Percentiles rank a stretch among this genome's conserved stretches.
These are phyloP conservation scores for Poeciliopsis gracilis DNA, from an alignment of 2,797 vertebrate species.

Conservation along the genomic window DNA sequence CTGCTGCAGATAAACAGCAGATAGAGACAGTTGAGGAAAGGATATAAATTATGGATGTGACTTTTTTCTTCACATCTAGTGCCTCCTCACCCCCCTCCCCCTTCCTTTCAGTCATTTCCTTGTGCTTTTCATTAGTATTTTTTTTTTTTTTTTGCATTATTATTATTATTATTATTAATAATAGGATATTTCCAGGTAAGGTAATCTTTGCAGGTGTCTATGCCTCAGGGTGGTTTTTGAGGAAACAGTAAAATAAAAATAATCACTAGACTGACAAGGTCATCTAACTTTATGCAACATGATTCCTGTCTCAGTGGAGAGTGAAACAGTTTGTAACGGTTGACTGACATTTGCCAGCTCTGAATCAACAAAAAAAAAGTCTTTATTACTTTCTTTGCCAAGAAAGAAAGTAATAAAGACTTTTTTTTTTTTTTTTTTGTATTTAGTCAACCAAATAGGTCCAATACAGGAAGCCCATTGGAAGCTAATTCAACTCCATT, in stretches of 20 bases:
- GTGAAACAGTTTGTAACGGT: background rate
- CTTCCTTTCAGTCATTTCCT: background rate
- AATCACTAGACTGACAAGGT: conserved; percentile 11
- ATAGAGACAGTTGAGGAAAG: conserved; percentile 71
- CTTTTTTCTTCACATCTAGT: conserved; percentile 9
- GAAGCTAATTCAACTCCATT: background rate
- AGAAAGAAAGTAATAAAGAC: no score
- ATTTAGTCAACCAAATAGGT: background rate
- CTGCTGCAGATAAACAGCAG: conserved; percentile 74
- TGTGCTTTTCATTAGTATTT: background rate
- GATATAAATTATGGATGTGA: conserved; percentile 68
- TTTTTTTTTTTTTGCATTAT: background rate
- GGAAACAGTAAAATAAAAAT: background rate
- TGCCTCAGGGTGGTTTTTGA: conserved; percentile 7
- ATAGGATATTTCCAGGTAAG: background rate
- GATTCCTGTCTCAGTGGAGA: background rate
- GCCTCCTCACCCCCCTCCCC: background rate
- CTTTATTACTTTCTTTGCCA: background rate
- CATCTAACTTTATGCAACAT: background rate
- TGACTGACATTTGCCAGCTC: conserved; percentile 10
- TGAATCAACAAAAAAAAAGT: background rate
- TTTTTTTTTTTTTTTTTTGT: no score
- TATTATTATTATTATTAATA: background rate
- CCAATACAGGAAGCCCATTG: background rate
- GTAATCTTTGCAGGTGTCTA: background rate